Conservation (phyloP, 2,797 vertebrate species). For the Pangasius mekongensis region DNA sequence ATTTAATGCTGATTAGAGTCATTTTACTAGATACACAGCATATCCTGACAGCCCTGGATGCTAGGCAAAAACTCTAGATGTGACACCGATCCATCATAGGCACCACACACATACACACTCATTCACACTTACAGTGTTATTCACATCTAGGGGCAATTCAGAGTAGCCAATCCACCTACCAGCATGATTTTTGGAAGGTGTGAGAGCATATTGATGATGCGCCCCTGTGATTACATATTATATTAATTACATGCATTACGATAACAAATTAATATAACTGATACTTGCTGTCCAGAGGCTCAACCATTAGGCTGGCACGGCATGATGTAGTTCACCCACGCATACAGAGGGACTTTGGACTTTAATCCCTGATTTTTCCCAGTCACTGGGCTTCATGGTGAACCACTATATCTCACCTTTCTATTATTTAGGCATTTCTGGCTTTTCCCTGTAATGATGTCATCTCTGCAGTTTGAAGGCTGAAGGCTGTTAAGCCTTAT, state of each 20-base stretch:
- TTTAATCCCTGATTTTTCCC: conserved; percentile 61
- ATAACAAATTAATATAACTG: not conserved
- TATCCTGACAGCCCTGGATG: not conserved
- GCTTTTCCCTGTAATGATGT: conserved; percentile 54
- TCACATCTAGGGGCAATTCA: not conserved
- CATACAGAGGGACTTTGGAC: conserved; percentile 57
- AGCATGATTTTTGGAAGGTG: not conserved
- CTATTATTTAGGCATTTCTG: conserved; percentile 48
- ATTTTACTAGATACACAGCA: not conserved
- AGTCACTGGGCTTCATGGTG: conserved; percentile 59
- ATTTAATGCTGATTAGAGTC: not conserved
- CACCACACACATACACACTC: not conserved
- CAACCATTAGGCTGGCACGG: not conserved
- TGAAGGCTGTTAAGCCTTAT: conserved; percentile 1
- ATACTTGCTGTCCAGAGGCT: not conserved
- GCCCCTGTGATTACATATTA: not conserved
- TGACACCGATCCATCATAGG: not conserved
- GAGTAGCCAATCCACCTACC: not conserved
- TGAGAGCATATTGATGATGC: not conserved
- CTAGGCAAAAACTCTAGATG: not conserved
- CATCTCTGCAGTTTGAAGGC: conserved; percentile 27
- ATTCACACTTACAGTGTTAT: not conserved
- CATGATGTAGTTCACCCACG: not conserved
- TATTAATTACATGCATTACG: not conserved
- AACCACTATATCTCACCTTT: conserved; percentile 33